Percentiles rank a stretch among this genome's conserved stretches.
These are phyloP conservation scores for Fregetta grallaria DNA, from an alignment of 2,113 vertebrate genomes.

Conservation along the genomic window DNA sequence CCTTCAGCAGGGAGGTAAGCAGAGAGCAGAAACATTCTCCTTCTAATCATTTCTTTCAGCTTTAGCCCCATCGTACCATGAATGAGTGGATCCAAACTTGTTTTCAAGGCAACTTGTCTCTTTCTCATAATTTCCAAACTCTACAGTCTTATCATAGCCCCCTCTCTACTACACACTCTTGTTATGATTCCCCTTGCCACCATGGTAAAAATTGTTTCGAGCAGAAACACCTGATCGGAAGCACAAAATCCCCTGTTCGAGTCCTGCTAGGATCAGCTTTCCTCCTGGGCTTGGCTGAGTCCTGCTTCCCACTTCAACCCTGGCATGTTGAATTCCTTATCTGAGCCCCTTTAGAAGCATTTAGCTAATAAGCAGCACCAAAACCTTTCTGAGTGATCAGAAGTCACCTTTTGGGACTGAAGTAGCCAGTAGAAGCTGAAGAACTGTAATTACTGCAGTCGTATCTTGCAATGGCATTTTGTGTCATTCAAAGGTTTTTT, in stretches of 20 bases:
- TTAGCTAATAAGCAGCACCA: neutral
- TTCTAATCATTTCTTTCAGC: neutral
- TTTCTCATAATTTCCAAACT: neutral
- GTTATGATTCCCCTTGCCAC: neutral
- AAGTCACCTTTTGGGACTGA: neutral
- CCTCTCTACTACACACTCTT: fast-evolving
- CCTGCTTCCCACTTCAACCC: neutral
- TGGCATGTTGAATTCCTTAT: neutral
- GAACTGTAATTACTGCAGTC: neutral
- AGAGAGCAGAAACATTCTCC: neutral
- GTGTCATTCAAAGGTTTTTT: neutral
- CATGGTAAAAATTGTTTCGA: neutral
- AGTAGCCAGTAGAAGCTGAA: neutral
- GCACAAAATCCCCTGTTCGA: neutral
- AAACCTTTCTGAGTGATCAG: neutral
- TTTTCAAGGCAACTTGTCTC: neutral
- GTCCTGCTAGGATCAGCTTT: neutral
- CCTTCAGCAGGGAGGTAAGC: neutral
- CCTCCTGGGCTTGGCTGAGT: neutral
- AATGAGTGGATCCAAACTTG: neutral
- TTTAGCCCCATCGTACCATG: neutral
- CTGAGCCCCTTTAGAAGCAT: neutral
- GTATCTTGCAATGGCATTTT: neutral
- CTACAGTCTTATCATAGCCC: neutral
- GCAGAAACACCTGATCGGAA: neutral